Evolutionary conservation across 2,888 invertebrate species (phyloP).

Genomic region (Metalampra italica): DNA sequence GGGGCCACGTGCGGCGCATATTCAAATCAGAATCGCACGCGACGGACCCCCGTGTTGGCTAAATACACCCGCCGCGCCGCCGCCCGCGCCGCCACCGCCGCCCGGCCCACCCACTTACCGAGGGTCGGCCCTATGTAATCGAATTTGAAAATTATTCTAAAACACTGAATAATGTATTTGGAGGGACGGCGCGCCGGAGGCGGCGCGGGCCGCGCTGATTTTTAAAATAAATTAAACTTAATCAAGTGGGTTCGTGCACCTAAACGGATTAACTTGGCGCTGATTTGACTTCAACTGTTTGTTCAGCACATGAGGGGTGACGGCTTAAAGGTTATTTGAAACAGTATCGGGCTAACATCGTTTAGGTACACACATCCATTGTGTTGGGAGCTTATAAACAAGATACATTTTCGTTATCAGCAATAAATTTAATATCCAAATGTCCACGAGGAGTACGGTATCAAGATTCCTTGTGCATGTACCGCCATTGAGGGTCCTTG

Average conservation of each 20-base stretch:
- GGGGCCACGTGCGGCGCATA: conserved; percentile 75
- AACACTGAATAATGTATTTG: conserved; percentile 79
- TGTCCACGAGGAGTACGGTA: too few relatives aligned
- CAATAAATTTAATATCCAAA: neutral
- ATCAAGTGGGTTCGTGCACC: conserved; percentile 78
- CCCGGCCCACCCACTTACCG: conserved; percentile 73
- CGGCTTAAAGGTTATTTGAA: conserved; percentile 61
- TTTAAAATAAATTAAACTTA: conserved; percentile 79
- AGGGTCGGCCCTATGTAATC: conserved; percentile 78
- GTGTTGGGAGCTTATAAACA: neutral
- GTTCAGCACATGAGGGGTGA: conserved; percentile 61
- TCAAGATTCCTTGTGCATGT: too few relatives aligned
- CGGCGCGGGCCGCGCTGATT: conserved; percentile 66
- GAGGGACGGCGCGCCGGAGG: conserved; percentile 67
- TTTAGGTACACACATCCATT: neutral
- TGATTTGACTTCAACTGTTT: conserved; percentile 76
- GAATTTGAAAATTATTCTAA: conserved; percentile 80
- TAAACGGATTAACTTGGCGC: conserved; percentile 77
- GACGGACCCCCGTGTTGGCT: conserved; percentile 77
- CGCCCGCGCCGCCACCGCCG: conserved; percentile 19
- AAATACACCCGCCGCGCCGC: conserved; percentile 71
- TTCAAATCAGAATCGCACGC: conserved; percentile 77
- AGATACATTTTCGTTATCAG: neutral
- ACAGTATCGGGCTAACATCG: conserved; percentile 53
- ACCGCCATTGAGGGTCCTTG: too few relatives aligned